Conservation (phyloP, 2,888 invertebrate species). For the Autographa pulchrina region DNA sequence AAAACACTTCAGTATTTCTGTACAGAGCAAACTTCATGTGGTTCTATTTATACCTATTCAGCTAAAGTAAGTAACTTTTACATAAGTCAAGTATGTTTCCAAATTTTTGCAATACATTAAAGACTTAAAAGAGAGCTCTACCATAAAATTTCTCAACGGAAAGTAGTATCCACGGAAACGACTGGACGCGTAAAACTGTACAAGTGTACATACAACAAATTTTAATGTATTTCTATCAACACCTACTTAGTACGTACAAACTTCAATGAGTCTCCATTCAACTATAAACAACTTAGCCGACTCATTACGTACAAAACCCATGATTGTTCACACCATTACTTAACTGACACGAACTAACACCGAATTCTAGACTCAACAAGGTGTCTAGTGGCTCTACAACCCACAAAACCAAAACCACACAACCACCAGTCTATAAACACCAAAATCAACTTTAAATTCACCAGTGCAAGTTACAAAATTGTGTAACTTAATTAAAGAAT, state of each 20-base stretch:
- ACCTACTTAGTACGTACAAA: constrained; percentile 9
- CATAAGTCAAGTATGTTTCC: too few species aligned
- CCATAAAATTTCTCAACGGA: neutral
- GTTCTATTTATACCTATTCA: too few species aligned
- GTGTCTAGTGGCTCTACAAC: constrained; percentile 78
- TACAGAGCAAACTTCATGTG: too few species aligned
- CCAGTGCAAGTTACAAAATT: fast-evolving
- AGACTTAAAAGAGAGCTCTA: neutral
- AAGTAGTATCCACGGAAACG: neutral
- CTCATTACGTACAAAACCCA: constrained; percentile 62
- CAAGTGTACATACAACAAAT: neutral
- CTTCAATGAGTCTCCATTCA: constrained; percentile 25
- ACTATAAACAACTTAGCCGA: constrained; percentile 52
- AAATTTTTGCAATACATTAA: too few species aligned
- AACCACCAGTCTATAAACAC: constrained; percentile 36
- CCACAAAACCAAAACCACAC: constrained; percentile 47
- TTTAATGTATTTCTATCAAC: neutral
- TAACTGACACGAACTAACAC: constrained; percentile 71
- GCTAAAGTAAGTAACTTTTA: too few species aligned
- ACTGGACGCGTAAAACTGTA: neutral
- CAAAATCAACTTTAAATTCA: neutral
- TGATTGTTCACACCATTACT: constrained; percentile 69
- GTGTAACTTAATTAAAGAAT: neutral
- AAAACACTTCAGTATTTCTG: too few species aligned
- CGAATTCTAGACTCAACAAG: constrained; percentile 83